A percentile compares a stretch with the other conserved stretches of the same genome.
phyloP scores from a whole-genome alignment of 2,888 invertebrate genomes.

The Hipparchia semele region DNA sequence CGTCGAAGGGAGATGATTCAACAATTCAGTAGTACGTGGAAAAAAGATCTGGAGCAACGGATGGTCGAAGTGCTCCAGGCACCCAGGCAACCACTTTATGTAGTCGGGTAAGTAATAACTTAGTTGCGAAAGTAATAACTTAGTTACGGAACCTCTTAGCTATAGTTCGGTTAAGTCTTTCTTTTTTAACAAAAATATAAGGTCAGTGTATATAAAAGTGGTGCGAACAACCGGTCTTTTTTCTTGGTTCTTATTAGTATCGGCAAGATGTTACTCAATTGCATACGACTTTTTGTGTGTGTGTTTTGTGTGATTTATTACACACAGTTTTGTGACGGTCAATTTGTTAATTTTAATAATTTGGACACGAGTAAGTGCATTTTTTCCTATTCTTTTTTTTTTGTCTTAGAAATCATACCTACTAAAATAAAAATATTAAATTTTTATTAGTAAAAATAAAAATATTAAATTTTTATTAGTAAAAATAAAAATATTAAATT shows the following conservation, averaged over 20 bases:
- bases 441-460: background rate
- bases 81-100: too few species aligned
- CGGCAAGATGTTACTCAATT: slow-evolving; percentile 47
- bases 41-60: too few species aligned
- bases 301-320: slow-evolving; percentile 41
- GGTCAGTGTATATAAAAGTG: slow-evolving; percentile 42
- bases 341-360: slow-evolving; percentile 40
- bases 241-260: slow-evolving; percentile 44
- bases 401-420: background rate
- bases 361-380: slow-evolving; percentile 39
- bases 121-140: slow-evolving; percentile 5
- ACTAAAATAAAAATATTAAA: background rate
- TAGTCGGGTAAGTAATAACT: background rate
- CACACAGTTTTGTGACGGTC: slow-evolving; percentile 43
- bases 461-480: background rate
- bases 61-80: too few species aligned
- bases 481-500: background rate
- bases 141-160: slow-evolving; percentile 26
- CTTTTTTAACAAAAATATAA: slow-evolving; percentile 37
- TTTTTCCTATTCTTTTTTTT: slow-evolving; percentile 7
- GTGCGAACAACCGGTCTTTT: slow-evolving; percentile 42
- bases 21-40: too few species aligned
- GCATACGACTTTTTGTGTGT: slow-evolving; percentile 41
- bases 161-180: slow-evolving; percentile 30
- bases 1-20: too few species aligned